phyloP scores from a whole-genome alignment of 2,113 vertebrate genomes.

The Thunnus thynnus region DNA sequence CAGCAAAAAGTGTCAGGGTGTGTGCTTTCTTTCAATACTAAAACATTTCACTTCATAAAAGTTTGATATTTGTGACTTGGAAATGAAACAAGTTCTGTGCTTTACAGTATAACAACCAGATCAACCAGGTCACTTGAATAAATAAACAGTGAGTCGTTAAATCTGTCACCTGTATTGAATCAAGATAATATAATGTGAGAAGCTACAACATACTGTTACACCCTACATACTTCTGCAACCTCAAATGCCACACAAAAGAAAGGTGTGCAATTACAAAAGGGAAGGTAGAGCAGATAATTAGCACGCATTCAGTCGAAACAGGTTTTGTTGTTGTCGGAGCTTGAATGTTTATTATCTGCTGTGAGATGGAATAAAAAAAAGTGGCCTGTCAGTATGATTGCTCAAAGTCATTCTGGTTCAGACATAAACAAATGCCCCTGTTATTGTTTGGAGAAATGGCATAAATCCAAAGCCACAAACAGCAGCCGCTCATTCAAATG shows the following conservation, averaged over 20 bases:
- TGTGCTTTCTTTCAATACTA: not conserved
- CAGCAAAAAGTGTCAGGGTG: too few species aligned
- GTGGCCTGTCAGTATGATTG: slow-evolving; percentile 29
- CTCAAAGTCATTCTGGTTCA: slow-evolving; percentile 27
- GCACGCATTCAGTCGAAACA: slow-evolving; percentile 29
- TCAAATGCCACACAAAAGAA: slow-evolving; percentile 26
- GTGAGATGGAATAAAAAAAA: slow-evolving; percentile 32
- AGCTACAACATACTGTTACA: not conserved
- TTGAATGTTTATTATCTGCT: slow-evolving; percentile 37
- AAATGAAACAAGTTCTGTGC: not conserved
- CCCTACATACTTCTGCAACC: not conserved
- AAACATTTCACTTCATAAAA: not conserved
- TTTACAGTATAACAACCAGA: not conserved
- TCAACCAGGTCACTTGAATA: slow-evolving; percentile 9
- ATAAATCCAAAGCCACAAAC: slow-evolving; percentile 29
- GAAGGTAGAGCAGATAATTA: slow-evolving; percentile 37
- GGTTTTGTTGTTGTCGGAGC: slow-evolving; percentile 35
- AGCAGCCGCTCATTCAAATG: slow-evolving; percentile 47
- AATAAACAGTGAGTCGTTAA: not conserved
- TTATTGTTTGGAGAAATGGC: slow-evolving; percentile 47
- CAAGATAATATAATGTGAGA: not conserved
- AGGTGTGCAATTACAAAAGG: not conserved
- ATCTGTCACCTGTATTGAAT: slow-evolving; percentile 6
- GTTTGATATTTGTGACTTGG: not conserved
- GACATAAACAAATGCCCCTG: slow-evolving; percentile 36